These are phyloP conservation scores for Gracilinanus agilis DNA, from an alignment of 2,113 vertebrate species.

Conservation along the genomic window DNA sequence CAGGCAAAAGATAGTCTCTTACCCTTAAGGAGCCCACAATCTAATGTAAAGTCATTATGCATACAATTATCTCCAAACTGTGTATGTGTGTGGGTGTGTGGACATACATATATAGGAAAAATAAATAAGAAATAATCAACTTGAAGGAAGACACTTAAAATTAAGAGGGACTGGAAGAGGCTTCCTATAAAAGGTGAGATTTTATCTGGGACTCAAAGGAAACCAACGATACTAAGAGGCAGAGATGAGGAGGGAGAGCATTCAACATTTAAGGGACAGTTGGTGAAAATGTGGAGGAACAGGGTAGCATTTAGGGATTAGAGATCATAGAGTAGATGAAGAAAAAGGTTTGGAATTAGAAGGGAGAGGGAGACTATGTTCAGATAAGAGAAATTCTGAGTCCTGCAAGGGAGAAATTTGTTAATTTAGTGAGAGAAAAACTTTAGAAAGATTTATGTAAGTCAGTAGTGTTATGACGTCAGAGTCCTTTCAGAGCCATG, in stretches of 20 bases:
- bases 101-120: not conserved
- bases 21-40: not conserved
- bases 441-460: not conserved
- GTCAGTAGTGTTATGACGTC: not conserved
- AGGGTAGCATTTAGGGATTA: not conserved
- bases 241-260: not conserved
- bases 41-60: not conserved
- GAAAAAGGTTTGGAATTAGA: not conserved
- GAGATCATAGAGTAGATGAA: not conserved
- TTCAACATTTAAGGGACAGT: too few relatives aligned
- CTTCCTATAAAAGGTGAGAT: not conserved
- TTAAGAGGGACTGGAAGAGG: not conserved
- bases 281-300: too few relatives aligned
- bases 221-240: not conserved
- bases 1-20: not conserved
- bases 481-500: not conserved
- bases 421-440: not conserved
- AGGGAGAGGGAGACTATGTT: not conserved
- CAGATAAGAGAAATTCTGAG: not conserved
- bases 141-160: not conserved
- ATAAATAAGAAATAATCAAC: not conserved
- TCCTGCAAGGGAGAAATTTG: not conserved
- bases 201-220: not conserved
- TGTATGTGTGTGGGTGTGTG: too few relatives aligned
- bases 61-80: not conserved